phyloP scores from a whole-genome alignment of 1,140 invertebrate species.

The Bombus picipes region DNA sequence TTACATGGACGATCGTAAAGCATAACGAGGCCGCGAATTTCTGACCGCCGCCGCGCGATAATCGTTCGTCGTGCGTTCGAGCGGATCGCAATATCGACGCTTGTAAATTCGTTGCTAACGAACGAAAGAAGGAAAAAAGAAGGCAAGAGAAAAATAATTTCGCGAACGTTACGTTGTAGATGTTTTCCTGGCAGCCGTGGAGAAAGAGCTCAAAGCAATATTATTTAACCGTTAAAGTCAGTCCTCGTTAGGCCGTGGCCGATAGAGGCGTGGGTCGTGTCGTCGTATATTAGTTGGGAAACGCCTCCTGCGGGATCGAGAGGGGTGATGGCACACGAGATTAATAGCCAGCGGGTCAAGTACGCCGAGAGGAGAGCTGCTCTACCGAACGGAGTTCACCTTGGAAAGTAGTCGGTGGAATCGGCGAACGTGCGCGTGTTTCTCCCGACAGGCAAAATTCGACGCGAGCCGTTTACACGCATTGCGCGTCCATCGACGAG shows the following conservation, averaged over 20 bases:
- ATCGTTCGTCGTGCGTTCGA: too few species aligned
- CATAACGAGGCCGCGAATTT: constrained; percentile 37
- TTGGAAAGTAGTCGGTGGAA: too few species aligned
- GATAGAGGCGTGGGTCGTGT: constrained; percentile 77
- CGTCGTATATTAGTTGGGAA: constrained; percentile 77
- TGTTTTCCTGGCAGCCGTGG: constrained; percentile 1
- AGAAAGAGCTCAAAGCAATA: constrained; percentile 68
- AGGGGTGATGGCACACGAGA: constrained; percentile 70
- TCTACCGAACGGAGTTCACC: constrained; percentile 5
- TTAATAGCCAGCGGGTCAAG: constrained; percentile 72
- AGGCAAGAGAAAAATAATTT: too few species aligned
- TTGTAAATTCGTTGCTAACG: too few species aligned
- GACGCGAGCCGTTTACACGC: background rate
- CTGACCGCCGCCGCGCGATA: background rate
- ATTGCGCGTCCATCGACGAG: background rate
- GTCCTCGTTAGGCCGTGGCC: constrained; percentile 74
- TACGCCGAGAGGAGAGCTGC: constrained; percentile 38
- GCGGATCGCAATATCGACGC: too few species aligned
- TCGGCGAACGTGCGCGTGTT: background rate
- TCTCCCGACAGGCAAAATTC: background rate
- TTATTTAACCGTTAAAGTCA: constrained; percentile 79
- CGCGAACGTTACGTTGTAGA: background rate
- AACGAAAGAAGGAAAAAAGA: background rate
- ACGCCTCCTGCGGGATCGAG: constrained; percentile 70
- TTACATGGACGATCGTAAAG: constrained; percentile 36